Evolutionary conservation across 1,140 invertebrate genomes (phyloP), one percentile per base, ranked within the genome.

Genomic region (Drosophila funebris): DNA sequence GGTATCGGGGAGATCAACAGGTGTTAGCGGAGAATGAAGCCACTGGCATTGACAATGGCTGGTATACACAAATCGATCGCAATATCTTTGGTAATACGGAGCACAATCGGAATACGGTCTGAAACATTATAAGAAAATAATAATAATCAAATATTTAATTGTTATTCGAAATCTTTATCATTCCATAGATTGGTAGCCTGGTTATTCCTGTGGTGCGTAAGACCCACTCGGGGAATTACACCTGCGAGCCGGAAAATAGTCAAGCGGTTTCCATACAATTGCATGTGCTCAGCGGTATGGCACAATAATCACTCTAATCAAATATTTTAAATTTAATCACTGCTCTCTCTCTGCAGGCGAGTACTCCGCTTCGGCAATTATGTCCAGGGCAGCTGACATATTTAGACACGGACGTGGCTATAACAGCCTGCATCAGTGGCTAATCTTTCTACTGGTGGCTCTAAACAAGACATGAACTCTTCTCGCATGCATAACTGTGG

Each of bases 1-100:
- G 93, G 93, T 93, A 93, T 87, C 92, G 93, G 77, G 93, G 96
- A 94, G 90, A 97, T 96, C 75, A 98, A 91, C 82, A 92, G 66
- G 76, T 92, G 56, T 70, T 78, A 14, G 29, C 66, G 11, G 78
- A 84, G 4, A 90, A 90, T 70, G 73, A 84, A 48, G 69, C 77
- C 16, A 50, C 50, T 16, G 64, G 43, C 0, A 8, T 29, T 29
- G 70, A 71, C 22, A 73, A 36, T 9, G 78, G 73, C 16, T 90
- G 90, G 90, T 83, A 81, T 16, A 90, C 82, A 1, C 85, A 90
- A 53, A 84, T 90, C 5, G 80, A 90, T 67, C 52, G 84, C 7
- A 84, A 90, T 58, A 87, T 82, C 20, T 89, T 90, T 36, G 89
- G 89, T 36, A 90, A 76, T 56, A 79, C 78, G 6, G 81, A 84